Base-by-base conservation (phyloP, 2,797 vertebrate genomes). In the Lepilemur septentrionalis region DNA sequence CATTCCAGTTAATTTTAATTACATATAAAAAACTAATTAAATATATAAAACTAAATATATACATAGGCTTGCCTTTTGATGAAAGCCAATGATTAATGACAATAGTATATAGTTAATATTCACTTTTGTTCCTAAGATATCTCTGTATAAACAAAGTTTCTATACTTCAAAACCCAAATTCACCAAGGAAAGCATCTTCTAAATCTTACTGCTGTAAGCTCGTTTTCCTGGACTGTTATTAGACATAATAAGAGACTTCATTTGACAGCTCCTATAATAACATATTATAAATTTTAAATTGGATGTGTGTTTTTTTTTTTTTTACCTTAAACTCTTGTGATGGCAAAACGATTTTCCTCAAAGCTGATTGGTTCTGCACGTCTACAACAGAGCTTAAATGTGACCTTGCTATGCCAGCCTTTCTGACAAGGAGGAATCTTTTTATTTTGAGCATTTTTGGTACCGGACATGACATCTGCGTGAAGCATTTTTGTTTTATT, bases 241-340 rank as follows among this genome's bases (percentile, higher is more conserved):
- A 98, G 41, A 94, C 70, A 93, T 98, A 98, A 98, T 98, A 97
- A 98, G 93, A 98, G 97, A 83, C 95, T 96, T 97, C 95, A 96
- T 96, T 96, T 97, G 88, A 97, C 95, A 92, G 75, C 80, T 96
- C 65, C 86, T 96, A 25, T 98, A 98, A 98, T 98, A 97, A 97
- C 89, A 98, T 48, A 93, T 94, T 95, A 84, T 95, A 95, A 86
- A 95, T 86, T 96, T 93, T 96, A 93, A 92, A 94, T 48, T 95
- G 63, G 38, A 57, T 96, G 72, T 91, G 57, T n/a, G n/a, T n/a
- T n/a, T n/a, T n/a, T 63, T 35, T 10, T 96, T 95, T 95, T 79
- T 81, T 95, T 25, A 69, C 78, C 63, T 87, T 93, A 96, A 96
- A 97, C 70, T 93, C 97, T 97, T 96, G 93, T 96, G 95, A 97